Evolutionary conservation across 2,113 vertebrate species (phyloP), one percentile per base, ranked within the genome.

Genomic region (Herpetotheres cachinnans): DNA sequence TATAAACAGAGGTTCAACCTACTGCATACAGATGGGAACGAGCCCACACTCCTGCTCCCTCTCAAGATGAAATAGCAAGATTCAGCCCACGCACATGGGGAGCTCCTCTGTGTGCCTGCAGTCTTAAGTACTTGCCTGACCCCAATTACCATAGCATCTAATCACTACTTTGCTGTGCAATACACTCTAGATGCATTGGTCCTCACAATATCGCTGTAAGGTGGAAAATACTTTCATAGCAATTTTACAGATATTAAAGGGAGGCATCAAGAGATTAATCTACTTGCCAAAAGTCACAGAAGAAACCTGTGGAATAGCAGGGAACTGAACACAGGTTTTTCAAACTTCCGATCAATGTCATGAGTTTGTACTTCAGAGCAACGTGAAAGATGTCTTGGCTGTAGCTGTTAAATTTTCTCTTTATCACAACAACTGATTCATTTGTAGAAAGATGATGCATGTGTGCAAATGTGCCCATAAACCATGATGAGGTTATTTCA

Each of bases 371-470:
- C 34, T 90, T 80, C 58, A 70, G 79, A 77, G 54, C 26, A 65
- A 25, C 40, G 2, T 72, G 76, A 85, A 65, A 92, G 66, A 80
- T 19, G 7, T 22, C 40, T 73, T 92, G 66, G 92, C 86, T 86
- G 22, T 22, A 79, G 62, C 54, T 90, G 40, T 30, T 80, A 50
- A 65, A 88, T 78, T 82, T 32, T 52, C 61, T 90, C 66, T 34
- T 82, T 92, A 93, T 79, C 44, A 6, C 21, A 91, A 84, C 47
- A 95, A 72, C 52, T 19, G 34, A 79, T 56, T 93, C 77, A 66
- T 90, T 73, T 90, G 85, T 30, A 86, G 74, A 71, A 80, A 63
- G 54, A 80, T 54, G 54, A 92, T 84, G 78, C 5, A 6, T 3
- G 0, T 46, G 20, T 27, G 42, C 72, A 82, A 93, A 77, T 84